Percentiles rank a stretch among this genome's conserved stretches.
Evolutionary conservation across 2,888 invertebrate genomes (phyloP).

Genomic region (Zaprionus bogoriensis): DNA sequence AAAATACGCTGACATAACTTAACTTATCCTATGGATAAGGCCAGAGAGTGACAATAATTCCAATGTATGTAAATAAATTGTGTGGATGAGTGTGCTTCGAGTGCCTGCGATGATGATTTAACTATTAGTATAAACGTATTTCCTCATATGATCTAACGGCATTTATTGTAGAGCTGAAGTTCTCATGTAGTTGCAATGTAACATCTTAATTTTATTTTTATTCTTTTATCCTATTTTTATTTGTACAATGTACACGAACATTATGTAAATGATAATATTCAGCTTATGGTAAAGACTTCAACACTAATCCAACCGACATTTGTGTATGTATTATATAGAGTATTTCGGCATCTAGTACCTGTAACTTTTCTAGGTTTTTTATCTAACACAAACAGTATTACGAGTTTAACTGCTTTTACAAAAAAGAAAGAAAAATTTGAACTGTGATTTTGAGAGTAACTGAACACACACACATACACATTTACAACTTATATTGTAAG

Average conservation of each 20-base stretch:
- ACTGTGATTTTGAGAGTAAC: constrained; percentile 67
- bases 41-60: constrained; percentile 38
- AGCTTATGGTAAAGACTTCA: constrained; percentile 26
- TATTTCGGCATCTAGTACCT: constrained; percentile 36
- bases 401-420: constrained; percentile 24
- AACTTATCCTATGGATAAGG: constrained; percentile 45
- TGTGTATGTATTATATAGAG: constrained; percentile 51
- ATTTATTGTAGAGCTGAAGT: constrained; percentile 61
- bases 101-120: constrained; percentile 29
- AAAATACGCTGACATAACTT: constrained; percentile 53
- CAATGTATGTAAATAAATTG: constrained; percentile 54
- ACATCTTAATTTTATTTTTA: constrained; percentile 27
- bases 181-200: constrained; percentile 64
- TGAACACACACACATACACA: constrained; percentile 39
- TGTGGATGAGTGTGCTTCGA: constrained; percentile 41
- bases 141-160: constrained; percentile 33
- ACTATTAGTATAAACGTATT: constrained; percentile 35
- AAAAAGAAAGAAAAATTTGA: constrained; percentile 35
- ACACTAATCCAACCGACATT: constrained; percentile 41
- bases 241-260: constrained; percentile 48
- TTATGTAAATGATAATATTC: constrained; percentile 55
- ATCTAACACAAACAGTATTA: constrained; percentile 41
- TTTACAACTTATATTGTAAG: constrained; percentile 58
- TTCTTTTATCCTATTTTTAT: constrained; percentile 44
- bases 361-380: constrained; percentile 46